These are phyloP conservation scores for Channa striata DNA, from an alignment of 2,797 vertebrate species.

Conservation along the genomic window DNA sequence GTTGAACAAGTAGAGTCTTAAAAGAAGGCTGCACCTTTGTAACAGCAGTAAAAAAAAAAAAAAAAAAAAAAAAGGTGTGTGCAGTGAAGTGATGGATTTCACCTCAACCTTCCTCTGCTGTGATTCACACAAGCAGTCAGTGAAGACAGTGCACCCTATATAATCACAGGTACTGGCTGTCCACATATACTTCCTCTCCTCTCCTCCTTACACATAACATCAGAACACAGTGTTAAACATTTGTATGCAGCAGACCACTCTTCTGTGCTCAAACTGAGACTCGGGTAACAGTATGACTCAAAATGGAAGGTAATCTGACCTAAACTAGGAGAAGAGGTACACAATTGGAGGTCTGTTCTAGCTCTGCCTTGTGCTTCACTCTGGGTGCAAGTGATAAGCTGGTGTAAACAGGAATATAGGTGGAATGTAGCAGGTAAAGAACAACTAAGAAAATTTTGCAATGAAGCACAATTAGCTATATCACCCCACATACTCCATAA, in stretches of 20 bases:
- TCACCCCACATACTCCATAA: neutral
- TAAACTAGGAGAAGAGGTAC: constrained; percentile 49
- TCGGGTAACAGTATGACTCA: constrained; percentile 74
- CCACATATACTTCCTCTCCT: constrained; percentile 23
- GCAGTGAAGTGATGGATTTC: constrained; percentile 40
- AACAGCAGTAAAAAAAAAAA: constrained; percentile 21
- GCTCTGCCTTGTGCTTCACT: constrained; percentile 42
- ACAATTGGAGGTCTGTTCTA: constrained; percentile 81
- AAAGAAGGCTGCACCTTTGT: constrained; percentile 11
- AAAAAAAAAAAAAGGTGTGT: constrained; percentile 3
- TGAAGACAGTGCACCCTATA: constrained; percentile 30
- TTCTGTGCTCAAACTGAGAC: constrained; percentile 53
- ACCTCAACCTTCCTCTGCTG: constrained; percentile 23
- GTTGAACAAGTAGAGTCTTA: constrained; percentile 17
- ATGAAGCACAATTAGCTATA: neutral
- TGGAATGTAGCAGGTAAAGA: constrained; percentile 15
- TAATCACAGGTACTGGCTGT: constrained; percentile 38
- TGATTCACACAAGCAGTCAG: constrained; percentile 39
- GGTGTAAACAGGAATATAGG: constrained; percentile 43
- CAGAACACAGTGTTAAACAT: constrained; percentile 40
- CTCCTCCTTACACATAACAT: constrained; percentile 17
- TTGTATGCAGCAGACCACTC: constrained; percentile 53
- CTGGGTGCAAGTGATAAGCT: constrained; percentile 32
- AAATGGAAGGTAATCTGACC: constrained; percentile 79
- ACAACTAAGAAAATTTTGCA: constrained; percentile 7